Evolutionary conservation across 1,140 invertebrate species (phyloP).

Genomic region (Calycopis cecrops): DNA sequence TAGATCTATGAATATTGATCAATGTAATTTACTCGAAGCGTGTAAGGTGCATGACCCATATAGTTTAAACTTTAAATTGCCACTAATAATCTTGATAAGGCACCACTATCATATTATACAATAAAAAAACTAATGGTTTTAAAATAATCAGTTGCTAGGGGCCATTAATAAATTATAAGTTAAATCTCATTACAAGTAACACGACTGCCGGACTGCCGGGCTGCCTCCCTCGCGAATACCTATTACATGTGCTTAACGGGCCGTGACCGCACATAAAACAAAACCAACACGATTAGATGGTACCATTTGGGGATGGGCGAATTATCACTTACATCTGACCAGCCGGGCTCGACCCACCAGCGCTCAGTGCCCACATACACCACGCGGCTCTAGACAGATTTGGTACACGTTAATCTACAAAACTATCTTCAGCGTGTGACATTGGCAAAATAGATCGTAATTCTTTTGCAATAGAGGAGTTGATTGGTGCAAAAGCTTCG

Average conservation of each 20-base stretch:
- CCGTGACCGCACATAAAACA: conserved; percentile 40
- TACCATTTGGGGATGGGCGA: conserved; percentile 38
- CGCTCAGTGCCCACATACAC: background rate
- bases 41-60: too few relatives aligned
- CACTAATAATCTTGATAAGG: too few relatives aligned
- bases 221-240: conserved; percentile 18
- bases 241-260: conserved; percentile 31
- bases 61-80: too few relatives aligned
- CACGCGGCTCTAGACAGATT: conserved; percentile 13
- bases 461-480: background rate
- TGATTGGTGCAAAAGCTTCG: background rate
- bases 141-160: too few relatives aligned
- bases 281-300: conserved; percentile 41
- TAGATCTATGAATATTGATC: too few relatives aligned
- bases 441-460: conserved; percentile 12
- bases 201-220: background rate
- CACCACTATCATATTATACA: too few relatives aligned
- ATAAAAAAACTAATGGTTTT: too few relatives aligned
- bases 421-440: background rate
- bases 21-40: too few relatives aligned
- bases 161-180: background rate
- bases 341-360: conserved; percentile 18
- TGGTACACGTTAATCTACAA: conserved; percentile 13
- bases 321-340: conserved; percentile 32
- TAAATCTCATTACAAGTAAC: conserved; percentile 18